A percentile compares a stretch with the other conserved stretches of the same genome.
Conservation (phyloP, 2,113 vertebrate genomes). For the Cyprinus carpio region DNA sequence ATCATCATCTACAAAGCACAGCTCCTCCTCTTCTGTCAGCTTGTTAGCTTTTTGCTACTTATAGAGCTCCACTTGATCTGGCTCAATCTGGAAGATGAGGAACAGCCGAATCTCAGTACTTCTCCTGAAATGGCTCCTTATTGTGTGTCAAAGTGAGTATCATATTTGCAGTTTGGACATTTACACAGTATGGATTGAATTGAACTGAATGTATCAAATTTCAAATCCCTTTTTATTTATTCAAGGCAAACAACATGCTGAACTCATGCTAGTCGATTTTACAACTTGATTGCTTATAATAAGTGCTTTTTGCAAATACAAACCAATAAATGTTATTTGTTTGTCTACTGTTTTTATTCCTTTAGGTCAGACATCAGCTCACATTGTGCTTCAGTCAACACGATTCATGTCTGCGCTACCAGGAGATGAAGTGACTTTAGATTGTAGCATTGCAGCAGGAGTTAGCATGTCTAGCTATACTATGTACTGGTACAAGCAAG, state of each 20-base stretch:
- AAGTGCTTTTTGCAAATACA: neutral
- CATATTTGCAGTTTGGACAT: neutral
- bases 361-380: conserved; percentile 31
- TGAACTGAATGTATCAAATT: neutral
- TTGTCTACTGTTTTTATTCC: neutral
- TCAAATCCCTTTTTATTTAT: neutral
- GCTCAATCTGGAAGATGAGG: neutral
- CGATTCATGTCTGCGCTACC: neutral
- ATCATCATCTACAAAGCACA: neutral
- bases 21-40: neutral
- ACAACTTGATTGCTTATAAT: neutral
- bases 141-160: conserved; percentile 3
- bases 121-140: neutral
- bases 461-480: conserved; percentile 60
- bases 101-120: neutral
- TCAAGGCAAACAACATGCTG: neutral
- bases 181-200: neutral
- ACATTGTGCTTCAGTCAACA: conserved; percentile 59
- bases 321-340: neutral
- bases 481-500: conserved; percentile 71
- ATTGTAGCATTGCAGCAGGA: conserved; percentile 61
- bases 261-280: neutral
- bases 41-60: no score
- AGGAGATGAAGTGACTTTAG: conserved; percentile 28
- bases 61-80: neutral